Conservation (phyloP, 35 echinoderm and acorn worm species). For the Heliocidaris erythrogramma region DNA sequence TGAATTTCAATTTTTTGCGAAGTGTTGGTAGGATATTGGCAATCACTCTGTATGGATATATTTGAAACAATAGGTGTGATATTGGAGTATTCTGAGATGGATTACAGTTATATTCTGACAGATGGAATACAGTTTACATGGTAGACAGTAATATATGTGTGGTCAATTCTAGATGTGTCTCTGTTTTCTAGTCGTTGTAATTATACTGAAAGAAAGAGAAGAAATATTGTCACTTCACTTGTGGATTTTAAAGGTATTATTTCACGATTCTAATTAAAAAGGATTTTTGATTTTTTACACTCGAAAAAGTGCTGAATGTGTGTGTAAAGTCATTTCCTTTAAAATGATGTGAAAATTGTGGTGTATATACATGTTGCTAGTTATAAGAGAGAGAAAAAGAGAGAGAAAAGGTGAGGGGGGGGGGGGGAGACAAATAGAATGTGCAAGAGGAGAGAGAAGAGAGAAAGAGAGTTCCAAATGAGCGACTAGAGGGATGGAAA, state of each 20-base stretch:
- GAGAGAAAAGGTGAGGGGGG: no score
- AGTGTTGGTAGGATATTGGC: no score
- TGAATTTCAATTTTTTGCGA: no score
- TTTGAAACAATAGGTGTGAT: neutral
- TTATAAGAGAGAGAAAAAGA: no score
- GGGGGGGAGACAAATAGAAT: no score
- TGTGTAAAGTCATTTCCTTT: neutral
- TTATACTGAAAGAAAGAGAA: constrained; percentile 16
- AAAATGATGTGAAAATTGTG: neutral
- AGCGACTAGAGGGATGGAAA: no score
- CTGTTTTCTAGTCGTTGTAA: constrained; percentile 35
- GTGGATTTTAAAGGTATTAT: constrained; percentile 41
- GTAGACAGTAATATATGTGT: neutral
- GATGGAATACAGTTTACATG: neutral
- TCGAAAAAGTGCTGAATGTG: neutral
- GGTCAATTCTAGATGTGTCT: neutral
- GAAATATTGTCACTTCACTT: constrained; percentile 47
- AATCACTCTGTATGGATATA: no score
- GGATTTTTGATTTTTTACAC: constrained; percentile 42
- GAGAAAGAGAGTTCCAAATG: no score
- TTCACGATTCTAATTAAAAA: constrained; percentile 43
- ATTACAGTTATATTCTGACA: neutral
- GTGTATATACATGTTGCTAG: no score
- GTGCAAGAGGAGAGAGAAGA: no score
- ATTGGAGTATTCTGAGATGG: neutral